These are phyloP conservation scores for Chunga burmeisteri DNA, from an alignment of 2,113 vertebrate genomes.

Conservation along the genomic window DNA sequence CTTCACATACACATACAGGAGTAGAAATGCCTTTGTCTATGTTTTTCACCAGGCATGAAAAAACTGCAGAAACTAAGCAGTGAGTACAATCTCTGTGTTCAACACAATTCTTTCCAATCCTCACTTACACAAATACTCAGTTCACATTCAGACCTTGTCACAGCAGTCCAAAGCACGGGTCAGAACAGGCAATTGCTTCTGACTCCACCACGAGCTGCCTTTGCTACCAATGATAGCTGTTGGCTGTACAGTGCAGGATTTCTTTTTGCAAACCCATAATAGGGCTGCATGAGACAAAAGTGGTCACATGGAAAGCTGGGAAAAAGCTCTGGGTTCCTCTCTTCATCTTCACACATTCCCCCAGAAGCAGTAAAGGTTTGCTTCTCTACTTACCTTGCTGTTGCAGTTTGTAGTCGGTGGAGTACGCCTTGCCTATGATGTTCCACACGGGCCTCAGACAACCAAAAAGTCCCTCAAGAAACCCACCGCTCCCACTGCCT, in stretches of 20 bases:
- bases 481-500: conserved; percentile 84
- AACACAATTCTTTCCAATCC: not conserved
- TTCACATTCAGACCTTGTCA: not conserved
- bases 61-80: not conserved
- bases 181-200: not conserved
- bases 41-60: not conserved
- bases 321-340: not conserved
- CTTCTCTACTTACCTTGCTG: conserved; percentile 86
- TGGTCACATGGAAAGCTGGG: fast-evolving
- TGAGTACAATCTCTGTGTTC: not conserved
- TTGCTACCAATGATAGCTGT: fast-evolving
- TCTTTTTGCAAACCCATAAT: not conserved
- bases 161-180: fast-evolving
- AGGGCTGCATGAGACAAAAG: not conserved
- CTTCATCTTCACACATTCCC: not conserved
- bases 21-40: not conserved
- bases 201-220: not conserved
- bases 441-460: conserved; percentile 97
- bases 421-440: conserved; percentile 97
- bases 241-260: not conserved
- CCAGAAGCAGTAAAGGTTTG: not conserved
- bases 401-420: conserved; percentile 96
- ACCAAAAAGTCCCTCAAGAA: conserved; percentile 95
- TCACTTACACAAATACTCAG: not conserved
- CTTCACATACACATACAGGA: not conserved